Percentiles rank a stretch among this genome's conserved stretches.
Conservation (phyloP, 2,797 vertebrate species). For the Amblyraja radiata region DNA sequence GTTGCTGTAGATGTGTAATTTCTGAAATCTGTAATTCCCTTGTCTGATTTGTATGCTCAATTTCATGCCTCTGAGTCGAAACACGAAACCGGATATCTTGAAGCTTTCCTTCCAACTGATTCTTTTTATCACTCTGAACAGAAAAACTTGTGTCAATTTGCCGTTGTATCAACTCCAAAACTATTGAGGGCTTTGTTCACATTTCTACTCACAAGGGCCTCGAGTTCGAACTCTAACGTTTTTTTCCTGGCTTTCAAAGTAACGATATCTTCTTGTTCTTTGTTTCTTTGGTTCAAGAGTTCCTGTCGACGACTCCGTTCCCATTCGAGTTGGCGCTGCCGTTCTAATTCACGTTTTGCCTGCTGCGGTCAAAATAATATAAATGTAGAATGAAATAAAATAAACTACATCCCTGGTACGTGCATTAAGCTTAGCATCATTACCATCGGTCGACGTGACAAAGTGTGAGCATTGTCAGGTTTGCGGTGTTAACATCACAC, state of each 20-base stretch:
- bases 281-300: conserved; percentile 85
- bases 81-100: conserved; percentile 86
- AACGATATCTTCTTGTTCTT: conserved; percentile 92
- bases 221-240: conserved; percentile 91
- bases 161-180: background rate
- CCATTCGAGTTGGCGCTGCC: conserved; percentile 79
- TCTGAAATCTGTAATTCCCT: conserved; percentile 87
- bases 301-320: conserved; percentile 84
- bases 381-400: background rate
- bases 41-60: conserved; percentile 90
- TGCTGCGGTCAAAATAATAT: conserved; percentile 57
- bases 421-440: background rate
- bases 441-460: background rate
- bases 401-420: background rate
- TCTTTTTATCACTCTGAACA: conserved; percentile 85
- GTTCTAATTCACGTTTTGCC: conserved; percentile 87
- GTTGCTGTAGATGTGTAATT: conserved; percentile 89
- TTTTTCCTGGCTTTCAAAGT: conserved; percentile 92
- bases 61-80: conserved; percentile 81
- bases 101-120: conserved; percentile 88
- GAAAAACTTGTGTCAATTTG: background rate
- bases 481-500: too few relatives aligned
- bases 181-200: background rate
- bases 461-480: background rate
- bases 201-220: conserved; percentile 74